Conservation (phyloP, 2,797 vertebrate genomes). For the Rhinogobio ventralis region DNA sequence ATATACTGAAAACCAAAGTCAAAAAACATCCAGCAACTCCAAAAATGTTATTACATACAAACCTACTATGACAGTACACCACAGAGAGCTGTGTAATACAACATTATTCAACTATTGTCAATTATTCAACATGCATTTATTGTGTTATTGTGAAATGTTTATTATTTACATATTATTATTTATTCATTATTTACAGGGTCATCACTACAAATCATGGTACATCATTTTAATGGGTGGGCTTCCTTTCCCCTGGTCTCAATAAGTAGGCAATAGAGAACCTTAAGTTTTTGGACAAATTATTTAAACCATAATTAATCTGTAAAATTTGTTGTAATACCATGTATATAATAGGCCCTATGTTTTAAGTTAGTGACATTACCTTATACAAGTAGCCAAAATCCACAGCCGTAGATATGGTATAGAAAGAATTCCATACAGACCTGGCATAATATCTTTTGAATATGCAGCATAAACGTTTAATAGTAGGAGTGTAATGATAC, state of each 20-base stretch:
- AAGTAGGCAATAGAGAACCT: not conserved
- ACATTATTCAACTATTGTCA: not conserved
- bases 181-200: not conserved
- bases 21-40: not conserved
- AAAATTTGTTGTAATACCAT: not conserved
- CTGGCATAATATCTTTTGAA: not conserved
- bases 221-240: not conserved
- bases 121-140: not conserved
- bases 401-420: not conserved
- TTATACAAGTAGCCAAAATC: not conserved
- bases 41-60: not conserved
- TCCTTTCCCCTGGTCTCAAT: not conserved
- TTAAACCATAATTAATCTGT: not conserved
- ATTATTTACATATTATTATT: too few relatives aligned
- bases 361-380: not conserved
- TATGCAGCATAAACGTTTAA: not conserved
- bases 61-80: not conserved
- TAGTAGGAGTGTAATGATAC: too few relatives aligned
- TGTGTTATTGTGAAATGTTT: not conserved
- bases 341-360: not conserved
- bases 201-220: not conserved
- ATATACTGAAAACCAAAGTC: not conserved
- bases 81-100: not conserved
- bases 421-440: not conserved
- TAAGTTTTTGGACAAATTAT: not conserved